Base-by-base conservation (phyloP, 2,113 vertebrate genomes). In the Oryzias celebensis region DNA sequence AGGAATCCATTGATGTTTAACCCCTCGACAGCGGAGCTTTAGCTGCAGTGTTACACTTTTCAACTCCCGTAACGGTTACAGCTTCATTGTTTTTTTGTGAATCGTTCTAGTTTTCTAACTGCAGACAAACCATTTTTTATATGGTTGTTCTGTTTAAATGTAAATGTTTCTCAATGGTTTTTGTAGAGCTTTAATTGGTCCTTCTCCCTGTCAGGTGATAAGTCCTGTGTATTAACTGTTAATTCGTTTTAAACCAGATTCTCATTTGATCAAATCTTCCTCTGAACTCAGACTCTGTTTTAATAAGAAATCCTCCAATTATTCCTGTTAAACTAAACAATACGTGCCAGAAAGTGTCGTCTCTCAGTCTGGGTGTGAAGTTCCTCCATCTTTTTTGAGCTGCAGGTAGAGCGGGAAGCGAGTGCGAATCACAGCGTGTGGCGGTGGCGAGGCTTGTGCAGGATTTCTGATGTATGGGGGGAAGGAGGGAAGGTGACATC, bases 401-500 rank as follows among this genome's bases (percentile, higher is more conserved):
- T 70, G 54, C 64, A 75, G 71, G 71, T 69, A 50, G 12, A 43
- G 49, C 3, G 0, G 54, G 4, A 24, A 3, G 42, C 2, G 41
- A 18, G 61, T 52, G 60, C 52, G 61, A 67, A 51, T 83, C 66
- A 61, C 68, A 72, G 61, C 0, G 22, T 61, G 54, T 0, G 26
- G 65, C 2, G 0, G 52, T 3, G 0, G 24, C n/a, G 1, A n/a
- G 7, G 66, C 20, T 18, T 49, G 65, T 51, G n/a, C 48, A 53
- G 52, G 31, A 26, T 22, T 22, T 66, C 36, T 18, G 67, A 52
- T 80, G 71, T 82, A 51, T 52, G 56, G 63, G 51, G 52, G 52
- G 28, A 64, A 12, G 56, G 54, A 52, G 43, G 43, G 62, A 55
- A 85, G 77, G 77, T 79, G 81, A 90, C 84, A 75, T 82, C 79